Evolutionary conservation across 2,888 invertebrate species (phyloP).

Genomic region (Napeogenes inachia): DNA sequence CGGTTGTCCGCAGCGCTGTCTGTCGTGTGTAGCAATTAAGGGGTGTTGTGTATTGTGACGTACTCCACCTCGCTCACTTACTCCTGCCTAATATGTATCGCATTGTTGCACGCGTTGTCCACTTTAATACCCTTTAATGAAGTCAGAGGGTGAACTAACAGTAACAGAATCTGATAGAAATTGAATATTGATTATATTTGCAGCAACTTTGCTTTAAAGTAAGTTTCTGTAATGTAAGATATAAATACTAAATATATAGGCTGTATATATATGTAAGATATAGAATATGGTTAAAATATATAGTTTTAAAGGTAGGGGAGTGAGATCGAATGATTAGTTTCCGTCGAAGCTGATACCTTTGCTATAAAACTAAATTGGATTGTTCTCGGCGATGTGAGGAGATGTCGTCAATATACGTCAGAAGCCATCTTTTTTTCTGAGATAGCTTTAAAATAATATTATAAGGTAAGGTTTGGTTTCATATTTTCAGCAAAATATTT

Average conservation of each 20-base stretch:
- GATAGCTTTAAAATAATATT: not conserved
- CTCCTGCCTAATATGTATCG: not conserved
- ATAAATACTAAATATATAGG: too few species aligned
- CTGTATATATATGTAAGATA: not conserved
- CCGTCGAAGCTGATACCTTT: conserved; percentile 1
- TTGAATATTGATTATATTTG: not conserved
- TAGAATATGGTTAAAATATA: not conserved
- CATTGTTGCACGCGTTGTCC: not conserved
- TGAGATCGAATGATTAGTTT: not conserved
- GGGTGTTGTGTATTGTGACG: conserved; percentile 5
- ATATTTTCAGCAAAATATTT: too few species aligned
- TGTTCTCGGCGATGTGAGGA: conserved; percentile 10
- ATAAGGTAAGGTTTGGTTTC: not conserved
- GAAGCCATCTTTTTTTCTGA: not conserved
- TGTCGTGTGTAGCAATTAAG: conserved; percentile 4
- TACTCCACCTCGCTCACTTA: conserved; percentile 1
- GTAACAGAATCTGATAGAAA: not conserved
- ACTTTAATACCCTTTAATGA: conserved; percentile 4
- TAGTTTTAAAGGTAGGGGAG: not conserved
- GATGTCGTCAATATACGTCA: conserved; percentile 1
- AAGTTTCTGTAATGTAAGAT: too few species aligned
- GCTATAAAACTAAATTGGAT: conserved; percentile 22
- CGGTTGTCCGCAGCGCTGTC: not conserved
- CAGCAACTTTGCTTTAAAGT: too few species aligned
- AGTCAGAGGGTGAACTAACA: conserved; percentile 1